A percentile compares a stretch with the other conserved stretches of the same genome.
Evolutionary conservation across 2,888 invertebrate genomes (phyloP).

Genomic region (Tanytarsus gracilentus): DNA sequence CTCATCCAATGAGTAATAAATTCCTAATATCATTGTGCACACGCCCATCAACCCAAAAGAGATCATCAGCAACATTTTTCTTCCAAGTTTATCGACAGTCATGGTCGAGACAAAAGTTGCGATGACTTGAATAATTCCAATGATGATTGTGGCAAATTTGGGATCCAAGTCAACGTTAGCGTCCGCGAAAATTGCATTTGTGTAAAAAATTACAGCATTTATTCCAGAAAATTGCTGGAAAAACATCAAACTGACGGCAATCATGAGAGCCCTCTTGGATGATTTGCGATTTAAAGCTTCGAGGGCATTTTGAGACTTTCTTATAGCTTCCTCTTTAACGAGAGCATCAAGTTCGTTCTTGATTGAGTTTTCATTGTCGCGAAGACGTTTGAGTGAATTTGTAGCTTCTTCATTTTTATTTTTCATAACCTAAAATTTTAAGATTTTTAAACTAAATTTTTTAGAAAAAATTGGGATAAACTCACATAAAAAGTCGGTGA

Average conservation of each 20-base stretch:
- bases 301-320: slow-evolving; percentile 49
- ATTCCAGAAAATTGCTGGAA: slow-evolving; percentile 48
- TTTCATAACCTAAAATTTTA: slow-evolving; percentile 39
- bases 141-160: slow-evolving; percentile 56
- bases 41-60: slow-evolving; percentile 58
- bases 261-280: slow-evolving; percentile 46
- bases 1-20: slow-evolving; percentile 48
- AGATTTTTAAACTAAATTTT: background rate
- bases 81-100: slow-evolving; percentile 64
- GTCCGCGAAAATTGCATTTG: slow-evolving; percentile 30
- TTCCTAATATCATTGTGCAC: slow-evolving; percentile 54
- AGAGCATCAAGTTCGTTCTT: slow-evolving; percentile 56
- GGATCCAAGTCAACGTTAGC: slow-evolving; percentile 52
- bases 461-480: slow-evolving; percentile 40
- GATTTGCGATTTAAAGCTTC: slow-evolving; percentile 50
- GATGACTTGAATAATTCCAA: slow-evolving; percentile 64
- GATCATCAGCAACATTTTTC: slow-evolving; percentile 57
- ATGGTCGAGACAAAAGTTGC: slow-evolving; percentile 61
- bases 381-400: slow-evolving; percentile 58
- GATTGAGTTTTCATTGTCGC: slow-evolving; percentile 62
- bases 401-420: slow-evolving; percentile 57
- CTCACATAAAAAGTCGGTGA: slow-evolving; percentile 62
- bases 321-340: slow-evolving; percentile 47
- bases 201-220: slow-evolving; percentile 23
- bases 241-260: slow-evolving; percentile 64